phyloP scores from a whole-genome alignment of 2,113 vertebrate species.

The Pedionomus torquatus region DNA sequence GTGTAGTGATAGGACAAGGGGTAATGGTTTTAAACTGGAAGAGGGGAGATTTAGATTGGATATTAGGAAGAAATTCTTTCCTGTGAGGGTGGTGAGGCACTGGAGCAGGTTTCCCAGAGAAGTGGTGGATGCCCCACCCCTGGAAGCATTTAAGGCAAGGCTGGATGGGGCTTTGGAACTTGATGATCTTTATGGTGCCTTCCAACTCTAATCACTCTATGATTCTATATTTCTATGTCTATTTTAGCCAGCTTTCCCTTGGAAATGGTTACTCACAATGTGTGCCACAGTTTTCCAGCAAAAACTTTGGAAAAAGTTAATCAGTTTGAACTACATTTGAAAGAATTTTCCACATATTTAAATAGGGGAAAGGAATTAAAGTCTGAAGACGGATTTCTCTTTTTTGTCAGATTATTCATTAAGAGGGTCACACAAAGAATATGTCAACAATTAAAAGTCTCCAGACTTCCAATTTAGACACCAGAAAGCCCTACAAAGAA shows the following conservation, averaged over 20 bases:
- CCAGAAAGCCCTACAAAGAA: background rate
- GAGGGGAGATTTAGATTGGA: no score
- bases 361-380: background rate
- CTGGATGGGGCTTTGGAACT: no score
- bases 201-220: no score
- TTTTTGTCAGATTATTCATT: background rate
- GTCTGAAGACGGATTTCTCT: background rate
- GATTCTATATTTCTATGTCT: background rate
- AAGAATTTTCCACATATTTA: background rate
- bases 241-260: background rate
- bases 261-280: background rate
- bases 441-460: background rate
- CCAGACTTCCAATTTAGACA: background rate
- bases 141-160: no score
- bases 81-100: no score
- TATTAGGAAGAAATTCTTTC: no score
- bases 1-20: no score
- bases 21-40: no score
- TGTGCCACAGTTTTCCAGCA: background rate
- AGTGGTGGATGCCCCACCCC: no score
- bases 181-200: no score
- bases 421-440: background rate
- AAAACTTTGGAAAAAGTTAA: background rate
- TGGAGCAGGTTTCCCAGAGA: no score
- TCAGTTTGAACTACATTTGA: background rate